Conservation (phyloP, 2,888 invertebrate genomes). For the Tetranychus truncatus region DNA sequence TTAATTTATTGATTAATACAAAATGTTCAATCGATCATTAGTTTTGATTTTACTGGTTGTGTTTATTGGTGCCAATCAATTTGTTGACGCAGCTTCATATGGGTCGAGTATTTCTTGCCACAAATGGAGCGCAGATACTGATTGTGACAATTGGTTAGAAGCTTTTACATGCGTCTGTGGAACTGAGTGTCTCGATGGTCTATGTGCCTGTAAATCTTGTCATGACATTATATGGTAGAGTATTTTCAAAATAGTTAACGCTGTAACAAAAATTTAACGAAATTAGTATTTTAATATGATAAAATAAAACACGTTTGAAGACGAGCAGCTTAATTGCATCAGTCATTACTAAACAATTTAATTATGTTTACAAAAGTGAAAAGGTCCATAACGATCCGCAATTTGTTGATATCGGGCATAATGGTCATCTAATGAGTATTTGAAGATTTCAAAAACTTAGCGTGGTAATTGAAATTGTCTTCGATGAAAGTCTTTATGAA, state of each 20-base stretch:
- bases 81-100: background rate
- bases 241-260: background rate
- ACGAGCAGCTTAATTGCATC: too few relatives aligned
- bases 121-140: background rate
- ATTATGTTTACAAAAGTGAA: too few relatives aligned
- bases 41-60: background rate
- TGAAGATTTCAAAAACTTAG: constrained; percentile 8
- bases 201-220: background rate
- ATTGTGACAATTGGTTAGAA: background rate
- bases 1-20: background rate
- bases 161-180: background rate
- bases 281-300: background rate
- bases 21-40: background rate
- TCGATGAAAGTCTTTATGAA: constrained; percentile 76
- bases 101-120: background rate
- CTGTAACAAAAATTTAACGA: background rate
- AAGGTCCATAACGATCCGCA: too few relatives aligned
- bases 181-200: background rate
- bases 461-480: constrained; percentile 75
- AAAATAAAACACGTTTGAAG: too few relatives aligned
- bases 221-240: background rate
- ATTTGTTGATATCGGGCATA: background rate
- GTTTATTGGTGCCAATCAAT: background rate
- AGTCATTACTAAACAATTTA: too few relatives aligned
- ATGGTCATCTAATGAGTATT: background rate